A percentile compares a stretch with the other conserved stretches of the same genome.
Evolutionary conservation across 2,797 vertebrate genomes (phyloP).

Genomic region (Sus cebifrons): DNA sequence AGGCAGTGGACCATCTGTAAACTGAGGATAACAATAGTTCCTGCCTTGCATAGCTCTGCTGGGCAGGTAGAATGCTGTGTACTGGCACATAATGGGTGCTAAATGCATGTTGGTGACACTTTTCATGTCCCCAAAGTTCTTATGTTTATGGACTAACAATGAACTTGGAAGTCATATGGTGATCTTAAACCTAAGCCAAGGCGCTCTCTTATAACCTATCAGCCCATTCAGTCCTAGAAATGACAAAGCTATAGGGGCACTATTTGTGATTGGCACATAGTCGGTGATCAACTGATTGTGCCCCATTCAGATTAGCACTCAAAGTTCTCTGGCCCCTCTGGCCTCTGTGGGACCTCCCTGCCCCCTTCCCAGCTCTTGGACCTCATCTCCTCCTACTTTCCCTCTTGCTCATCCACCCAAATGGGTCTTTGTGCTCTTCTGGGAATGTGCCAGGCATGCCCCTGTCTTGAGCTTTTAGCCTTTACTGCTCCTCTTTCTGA

Average conservation of each 20-base stretch:
- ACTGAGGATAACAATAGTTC: accelerated
- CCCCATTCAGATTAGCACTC: accelerated
- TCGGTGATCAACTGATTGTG: too few relatives aligned
- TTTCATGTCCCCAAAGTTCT: neutral
- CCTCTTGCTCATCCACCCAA: accelerated
- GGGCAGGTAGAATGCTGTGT: neutral
- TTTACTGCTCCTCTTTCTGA: neutral
- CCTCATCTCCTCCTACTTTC: neutral
- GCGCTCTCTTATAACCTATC: neutral
- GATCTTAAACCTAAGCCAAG: neutral
- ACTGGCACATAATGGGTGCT: accelerated
- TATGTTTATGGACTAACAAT: neutral
- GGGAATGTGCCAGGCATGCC: accelerated
- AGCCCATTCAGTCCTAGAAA: too few relatives aligned
- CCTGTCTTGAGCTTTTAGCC: accelerated
- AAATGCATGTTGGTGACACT: neutral
- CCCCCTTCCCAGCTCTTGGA: neutral
- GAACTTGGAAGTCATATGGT: neutral
- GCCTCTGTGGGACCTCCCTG: neutral
- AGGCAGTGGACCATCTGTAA: accelerated
- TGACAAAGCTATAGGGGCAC: neutral
- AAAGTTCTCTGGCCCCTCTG: accelerated
- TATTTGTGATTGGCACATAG: neutral
- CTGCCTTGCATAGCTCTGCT: accelerated
- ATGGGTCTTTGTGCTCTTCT: accelerated